phyloP scores from a whole-genome alignment of 2,113 vertebrate species.

The Pongo pygmaeus region DNA sequence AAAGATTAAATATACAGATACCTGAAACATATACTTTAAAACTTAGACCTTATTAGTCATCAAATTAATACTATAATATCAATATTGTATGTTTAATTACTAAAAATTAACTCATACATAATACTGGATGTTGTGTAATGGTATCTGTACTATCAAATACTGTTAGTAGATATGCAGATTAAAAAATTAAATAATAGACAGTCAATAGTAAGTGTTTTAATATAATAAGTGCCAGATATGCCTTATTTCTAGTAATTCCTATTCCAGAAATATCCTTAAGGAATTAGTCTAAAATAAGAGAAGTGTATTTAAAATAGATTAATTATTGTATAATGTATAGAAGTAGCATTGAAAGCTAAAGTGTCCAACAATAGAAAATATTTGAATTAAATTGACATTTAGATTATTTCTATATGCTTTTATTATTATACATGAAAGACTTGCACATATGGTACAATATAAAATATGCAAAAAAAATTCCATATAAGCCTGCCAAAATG shows the following conservation, averaged over 20 bases:
- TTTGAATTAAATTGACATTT: neutral
- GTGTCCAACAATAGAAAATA: neutral
- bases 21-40: neutral
- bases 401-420: neutral
- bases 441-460: neutral
- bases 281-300: neutral
- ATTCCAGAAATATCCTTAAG: neutral
- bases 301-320: neutral
- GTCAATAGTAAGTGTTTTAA: neutral
- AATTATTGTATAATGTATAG: neutral
- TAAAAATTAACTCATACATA: neutral
- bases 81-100: neutral
- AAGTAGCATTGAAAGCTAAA: neutral
- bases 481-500: neutral
- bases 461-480: neutral
- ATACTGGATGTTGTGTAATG: neutral
- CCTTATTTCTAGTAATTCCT: neutral
- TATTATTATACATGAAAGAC: neutral
- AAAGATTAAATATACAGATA: neutral
- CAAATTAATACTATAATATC: neutral
- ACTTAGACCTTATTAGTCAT: neutral
- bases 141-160: neutral
- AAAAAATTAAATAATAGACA: neutral
- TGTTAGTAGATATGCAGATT: neutral
- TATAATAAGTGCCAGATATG: neutral